Base-by-base conservation (phyloP, 2,797 vertebrate genomes). In the Lepidocolaptes lacrymiger region DNA sequence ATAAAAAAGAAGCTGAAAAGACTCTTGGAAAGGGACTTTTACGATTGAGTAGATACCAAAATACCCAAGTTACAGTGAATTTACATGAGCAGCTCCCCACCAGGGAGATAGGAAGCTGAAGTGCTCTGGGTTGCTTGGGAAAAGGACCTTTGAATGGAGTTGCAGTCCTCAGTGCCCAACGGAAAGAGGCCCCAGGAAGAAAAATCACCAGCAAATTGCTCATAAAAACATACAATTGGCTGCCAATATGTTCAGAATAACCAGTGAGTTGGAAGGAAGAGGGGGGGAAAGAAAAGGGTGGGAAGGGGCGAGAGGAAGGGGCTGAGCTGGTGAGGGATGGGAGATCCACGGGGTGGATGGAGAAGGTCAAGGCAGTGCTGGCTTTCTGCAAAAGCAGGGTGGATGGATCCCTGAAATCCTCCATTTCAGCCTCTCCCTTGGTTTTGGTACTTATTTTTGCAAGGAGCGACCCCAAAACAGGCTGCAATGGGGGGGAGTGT, bases 381-480 rank as follows among this genome's bases (percentile, higher is more conserved):
- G 37, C 58, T 1, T 32, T 21, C 43, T 54, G 61, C 69, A 41
- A 59, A 89, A 37, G 32, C 9, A 4, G 48, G 49, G 30, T 7
- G 62, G 76, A 34, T 11, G 10, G 12, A 10, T 23, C 44, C 54
- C 49, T 30, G 5, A 85, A 90, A 88, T 39, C 61, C 4, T 1
- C 5, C 10, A 44, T 52, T 73, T 52, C 83, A 52, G 46, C 67
- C 63, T 83, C 51, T 61, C 27, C 37, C 32, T 37, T 21, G 46
- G 9, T 30, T 85, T 61, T 2, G 2, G 8, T 30, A 32, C 8
- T 66, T 34, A 4, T 20, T 5, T 2, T 64, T 61, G 72, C 68
- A 26, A 72, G 44, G 67, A 59, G 21, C 0, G 2, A 7, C 4
- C 71, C 66, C 0, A 0, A 4, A 16, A 5, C 1, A 20, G 71